phyloP scores from a whole-genome alignment of 2,888 invertebrate genomes.

The Cryptus armator region DNA sequence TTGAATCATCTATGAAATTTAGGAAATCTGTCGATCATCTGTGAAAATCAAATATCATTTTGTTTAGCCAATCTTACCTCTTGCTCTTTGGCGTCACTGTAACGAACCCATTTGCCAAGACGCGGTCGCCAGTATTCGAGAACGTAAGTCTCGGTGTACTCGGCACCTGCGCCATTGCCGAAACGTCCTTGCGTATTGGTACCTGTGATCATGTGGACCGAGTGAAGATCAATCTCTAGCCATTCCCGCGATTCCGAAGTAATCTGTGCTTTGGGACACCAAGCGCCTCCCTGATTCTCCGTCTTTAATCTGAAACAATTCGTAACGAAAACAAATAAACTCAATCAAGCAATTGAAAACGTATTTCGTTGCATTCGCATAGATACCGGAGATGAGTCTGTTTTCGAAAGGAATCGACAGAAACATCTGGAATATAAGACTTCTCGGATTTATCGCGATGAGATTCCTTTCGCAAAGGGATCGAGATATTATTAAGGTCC shows the following conservation, averaged over 20 bases:
- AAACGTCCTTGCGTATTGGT: slow-evolving; percentile 90
- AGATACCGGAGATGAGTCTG: neutral
- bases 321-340: slow-evolving; percentile 52
- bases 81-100: slow-evolving; percentile 87
- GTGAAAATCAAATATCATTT: no score
- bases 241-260: slow-evolving; percentile 86
- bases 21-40: neutral
- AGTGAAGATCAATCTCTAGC: slow-evolving; percentile 88
- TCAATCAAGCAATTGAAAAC: slow-evolving; percentile 6
- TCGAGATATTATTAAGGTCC: slow-evolving; percentile 54
- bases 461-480: slow-evolving; percentile 33
- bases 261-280: slow-evolving; percentile 90
- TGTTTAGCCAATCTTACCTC: slow-evolving; percentile 85
- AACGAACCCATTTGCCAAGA: slow-evolving; percentile 88
- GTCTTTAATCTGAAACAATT: slow-evolving; percentile 87
- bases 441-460: slow-evolving; percentile 31
- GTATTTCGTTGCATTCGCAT: neutral
- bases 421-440: slow-evolving; percentile 27
- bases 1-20: neutral
- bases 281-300: slow-evolving; percentile 90
- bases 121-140: slow-evolving; percentile 89
- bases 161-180: slow-evolving; percentile 90
- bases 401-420: neutral
- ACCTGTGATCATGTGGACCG: slow-evolving; percentile 88
- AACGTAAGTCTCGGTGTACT: slow-evolving; percentile 89